A percentile compares a stretch with the other conserved stretches of the same genome.
Conservation (phyloP, 2,888 invertebrate species). For the Steinernema hermaphroditum region DNA sequence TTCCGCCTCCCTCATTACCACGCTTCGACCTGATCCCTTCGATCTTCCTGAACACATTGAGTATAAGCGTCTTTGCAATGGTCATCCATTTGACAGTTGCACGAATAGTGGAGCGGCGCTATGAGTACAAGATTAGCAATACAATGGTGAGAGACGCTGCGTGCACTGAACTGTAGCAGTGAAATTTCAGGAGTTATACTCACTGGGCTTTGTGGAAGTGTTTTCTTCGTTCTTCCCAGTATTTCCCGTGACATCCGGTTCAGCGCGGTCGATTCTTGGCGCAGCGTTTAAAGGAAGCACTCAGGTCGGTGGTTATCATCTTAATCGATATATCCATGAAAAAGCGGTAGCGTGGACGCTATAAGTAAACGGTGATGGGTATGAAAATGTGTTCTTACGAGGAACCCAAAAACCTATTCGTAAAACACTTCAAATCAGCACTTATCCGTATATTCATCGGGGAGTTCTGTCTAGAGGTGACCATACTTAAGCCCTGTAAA, state of each 20-base stretch:
- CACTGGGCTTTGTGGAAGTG: conserved; percentile 64
- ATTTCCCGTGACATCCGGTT: conserved; percentile 65
- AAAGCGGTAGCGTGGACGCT: too few relatives aligned
- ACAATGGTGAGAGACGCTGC: conserved; percentile 52
- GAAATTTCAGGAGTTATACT: conserved; percentile 57
- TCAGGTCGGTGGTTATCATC: conserved; percentile 49
- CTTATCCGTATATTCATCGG: too few relatives aligned
- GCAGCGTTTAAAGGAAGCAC: conserved; percentile 62
- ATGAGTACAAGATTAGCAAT: conserved; percentile 62
- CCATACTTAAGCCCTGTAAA: too few relatives aligned
- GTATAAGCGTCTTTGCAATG: conserved; percentile 61
- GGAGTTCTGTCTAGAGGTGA: too few relatives aligned
- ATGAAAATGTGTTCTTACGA: too few relatives aligned
- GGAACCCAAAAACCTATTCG: too few relatives aligned
- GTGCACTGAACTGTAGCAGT: neutral
- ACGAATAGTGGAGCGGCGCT: conserved; percentile 63
- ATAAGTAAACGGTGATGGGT: too few relatives aligned
- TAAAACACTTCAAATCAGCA: too few relatives aligned
- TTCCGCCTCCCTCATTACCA: conserved; percentile 61
- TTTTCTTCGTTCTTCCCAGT: conserved; percentile 64
- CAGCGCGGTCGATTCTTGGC: conserved; percentile 62
- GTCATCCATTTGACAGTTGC: conserved; percentile 64
- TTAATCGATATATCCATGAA: too few relatives aligned
- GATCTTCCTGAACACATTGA: conserved; percentile 56
- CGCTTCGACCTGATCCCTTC: conserved; percentile 60